These are phyloP conservation scores for Drosophila tani DNA, from an alignment of 1,140 invertebrate genomes.

Conservation along the genomic window DNA sequence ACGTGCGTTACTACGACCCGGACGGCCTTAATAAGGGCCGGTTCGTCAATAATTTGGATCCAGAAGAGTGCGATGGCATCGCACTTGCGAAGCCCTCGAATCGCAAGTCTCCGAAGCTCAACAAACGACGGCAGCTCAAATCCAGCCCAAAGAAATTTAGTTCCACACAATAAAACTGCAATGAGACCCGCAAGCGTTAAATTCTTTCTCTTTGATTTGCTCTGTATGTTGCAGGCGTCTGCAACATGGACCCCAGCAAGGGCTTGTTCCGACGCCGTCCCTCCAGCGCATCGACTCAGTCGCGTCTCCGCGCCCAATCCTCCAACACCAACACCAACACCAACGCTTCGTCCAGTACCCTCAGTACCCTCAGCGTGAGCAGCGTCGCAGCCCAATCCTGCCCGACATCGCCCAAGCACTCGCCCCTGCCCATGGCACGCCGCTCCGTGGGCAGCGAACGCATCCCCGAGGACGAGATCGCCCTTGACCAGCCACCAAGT, in stretches of 20 bases:
- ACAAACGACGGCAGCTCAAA: not conserved
- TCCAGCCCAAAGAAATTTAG: not conserved
- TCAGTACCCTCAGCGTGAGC: slow-evolving; percentile 58
- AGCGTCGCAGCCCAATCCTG: slow-evolving; percentile 69
- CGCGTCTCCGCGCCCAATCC: slow-evolving; percentile 69
- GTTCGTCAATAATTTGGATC: slow-evolving; percentile 63
- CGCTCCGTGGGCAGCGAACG: slow-evolving; percentile 73
- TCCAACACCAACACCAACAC: slow-evolving; percentile 67
- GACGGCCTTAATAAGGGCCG: slow-evolving; percentile 23
- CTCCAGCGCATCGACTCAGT: slow-evolving; percentile 68
- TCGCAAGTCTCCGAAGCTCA: not conserved
- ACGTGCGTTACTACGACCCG: slow-evolving; percentile 55
- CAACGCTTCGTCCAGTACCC: slow-evolving; percentile 58
- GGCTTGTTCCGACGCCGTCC: slow-evolving; percentile 86
- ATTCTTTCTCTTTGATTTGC: slow-evolving; percentile 6
- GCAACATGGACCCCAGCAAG: slow-evolving; percentile 86
- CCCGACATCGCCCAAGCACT: slow-evolving; percentile 81
- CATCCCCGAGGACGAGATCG: slow-evolving; percentile 79
- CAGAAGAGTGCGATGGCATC: slow-evolving; percentile 2
- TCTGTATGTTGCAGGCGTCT: slow-evolving; percentile 70
- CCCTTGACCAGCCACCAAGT: slow-evolving; percentile 58
- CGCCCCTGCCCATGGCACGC: slow-evolving; percentile 58
- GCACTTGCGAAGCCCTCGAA: not conserved
- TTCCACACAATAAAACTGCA: slow-evolving; percentile 43
- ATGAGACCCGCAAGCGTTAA: not conserved